Evolutionary conservation across 1,140 invertebrate species (phyloP), one percentile per base, ranked within the genome.

Genomic region (Drosophila mojavensis): DNA sequence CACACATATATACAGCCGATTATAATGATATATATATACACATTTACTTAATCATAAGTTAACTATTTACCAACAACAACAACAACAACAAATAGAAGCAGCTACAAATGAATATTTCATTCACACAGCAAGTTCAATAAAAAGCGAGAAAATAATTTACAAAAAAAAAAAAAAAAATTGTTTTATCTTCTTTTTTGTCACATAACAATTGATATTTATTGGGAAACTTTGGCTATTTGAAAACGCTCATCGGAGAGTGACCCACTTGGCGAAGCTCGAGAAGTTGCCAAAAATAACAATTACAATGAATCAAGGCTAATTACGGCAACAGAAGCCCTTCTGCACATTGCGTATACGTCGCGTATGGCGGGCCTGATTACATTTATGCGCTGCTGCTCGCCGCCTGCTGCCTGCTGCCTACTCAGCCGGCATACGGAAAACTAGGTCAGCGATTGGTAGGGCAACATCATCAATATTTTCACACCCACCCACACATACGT

Each of bases 11-110:
- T 67, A 61, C 48, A 67, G 51, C 53, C 51, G 61, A 48, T 65
- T 73, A 67, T 65, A 56, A 41, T 53, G 50, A 41, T 11, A 61
- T 70, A 58, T 64, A 70, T 48, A 47, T n/a, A 83, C 60, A 83
- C 55, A 72, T 59, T 72, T 50, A 50, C 48, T 50, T 68, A 62
- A 75, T 64, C 54, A 41, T 65, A 65, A 75, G 67, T 73, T 75
- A 88, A 88, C 83, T 88, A 88, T 88, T 88, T 88, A 88, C 84
- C n/a, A n/a, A n/a, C n/a, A n/a, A n/a, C n/a, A n/a, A n/a, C 76
- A 85, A 47, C 6, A 47, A 47, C 43, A 15, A 47, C 13, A 43
- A 78, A 59, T 9, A 56, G 39, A n/a, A 66, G 36, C 68, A 66
- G 64, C 59, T 43, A 65, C 51, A 54, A 39, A 54, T 72, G 69